These are phyloP conservation scores for Illadopsis cleaveri DNA, from an alignment of 2,113 vertebrate genomes.

Conservation along the genomic window DNA sequence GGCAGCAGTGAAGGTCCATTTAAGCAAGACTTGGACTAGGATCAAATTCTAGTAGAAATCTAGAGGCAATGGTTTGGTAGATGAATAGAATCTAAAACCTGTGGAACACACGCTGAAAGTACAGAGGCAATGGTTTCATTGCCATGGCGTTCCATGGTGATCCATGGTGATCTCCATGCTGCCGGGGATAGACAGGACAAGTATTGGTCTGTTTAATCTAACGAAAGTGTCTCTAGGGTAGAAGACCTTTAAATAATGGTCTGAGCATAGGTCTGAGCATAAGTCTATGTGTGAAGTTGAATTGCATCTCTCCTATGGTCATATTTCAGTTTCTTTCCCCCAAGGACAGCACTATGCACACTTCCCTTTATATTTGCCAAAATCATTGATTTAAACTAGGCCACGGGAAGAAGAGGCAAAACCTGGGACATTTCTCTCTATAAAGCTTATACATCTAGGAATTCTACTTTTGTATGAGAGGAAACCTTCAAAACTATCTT, in stretches of 20 bases:
- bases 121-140: neutral
- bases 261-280: neutral
- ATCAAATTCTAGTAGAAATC: neutral
- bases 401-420: neutral
- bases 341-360: accelerated
- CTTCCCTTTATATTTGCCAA: neutral
- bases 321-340: neutral
- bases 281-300: neutral
- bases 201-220: neutral
- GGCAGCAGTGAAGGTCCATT: neutral
- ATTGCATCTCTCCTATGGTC: neutral
- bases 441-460: neutral
- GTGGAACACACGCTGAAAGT: neutral
- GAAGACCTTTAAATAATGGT: neutral
- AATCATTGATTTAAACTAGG: neutral
- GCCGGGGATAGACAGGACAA: neutral
- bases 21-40: neutral
- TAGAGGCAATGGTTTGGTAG: neutral
- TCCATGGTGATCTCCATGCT: neutral
- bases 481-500: neutral
- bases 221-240: neutral
- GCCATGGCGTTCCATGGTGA: neutral
- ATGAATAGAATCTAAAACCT: neutral
- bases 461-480: neutral
- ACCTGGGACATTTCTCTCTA: neutral